Evolutionary conservation across 2,113 vertebrate species (phyloP).

Genomic region (Mus musculus): DNA sequence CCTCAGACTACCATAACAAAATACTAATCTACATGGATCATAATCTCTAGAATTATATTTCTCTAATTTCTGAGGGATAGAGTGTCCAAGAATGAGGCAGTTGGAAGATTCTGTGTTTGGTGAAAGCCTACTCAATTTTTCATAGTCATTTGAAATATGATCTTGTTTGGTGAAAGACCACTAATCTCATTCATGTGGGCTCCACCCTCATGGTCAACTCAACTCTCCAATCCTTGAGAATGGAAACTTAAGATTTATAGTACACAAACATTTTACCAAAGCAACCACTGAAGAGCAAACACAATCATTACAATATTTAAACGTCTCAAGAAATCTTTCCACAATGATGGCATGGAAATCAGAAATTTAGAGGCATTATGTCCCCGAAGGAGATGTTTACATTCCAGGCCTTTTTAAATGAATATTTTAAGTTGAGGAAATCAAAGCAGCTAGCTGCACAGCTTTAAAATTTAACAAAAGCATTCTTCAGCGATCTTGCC

Average conservation of each 20-base stretch:
- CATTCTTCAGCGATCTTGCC: not conserved
- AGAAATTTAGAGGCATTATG: not conserved
- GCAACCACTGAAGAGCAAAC: not conserved
- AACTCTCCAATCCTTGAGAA: not conserved
- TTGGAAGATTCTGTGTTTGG: too few species aligned
- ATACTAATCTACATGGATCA: not conserved
- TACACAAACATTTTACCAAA: not conserved
- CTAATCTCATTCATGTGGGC: not conserved
- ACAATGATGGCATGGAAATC: not conserved
- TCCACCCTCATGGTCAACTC: not conserved
- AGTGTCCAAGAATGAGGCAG: not conserved
- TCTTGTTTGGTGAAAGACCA: not conserved
- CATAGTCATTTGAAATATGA: not conserved
- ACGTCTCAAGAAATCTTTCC: not conserved
- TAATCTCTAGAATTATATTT: not conserved
- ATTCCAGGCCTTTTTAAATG: not conserved
- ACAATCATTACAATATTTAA: not conserved
- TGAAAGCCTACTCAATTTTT: not conserved
- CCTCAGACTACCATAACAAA: not conserved
- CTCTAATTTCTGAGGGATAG: not conserved
- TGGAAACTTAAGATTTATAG: not conserved
- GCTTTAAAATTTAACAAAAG: constrained; percentile 58
- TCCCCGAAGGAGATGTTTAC: not conserved
- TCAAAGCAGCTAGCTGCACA: not conserved
- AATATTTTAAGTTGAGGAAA: constrained; percentile 45